These are phyloP conservation scores for Bufo bufo DNA, from an alignment of 2,113 vertebrate species.

Conservation along the genomic window DNA sequence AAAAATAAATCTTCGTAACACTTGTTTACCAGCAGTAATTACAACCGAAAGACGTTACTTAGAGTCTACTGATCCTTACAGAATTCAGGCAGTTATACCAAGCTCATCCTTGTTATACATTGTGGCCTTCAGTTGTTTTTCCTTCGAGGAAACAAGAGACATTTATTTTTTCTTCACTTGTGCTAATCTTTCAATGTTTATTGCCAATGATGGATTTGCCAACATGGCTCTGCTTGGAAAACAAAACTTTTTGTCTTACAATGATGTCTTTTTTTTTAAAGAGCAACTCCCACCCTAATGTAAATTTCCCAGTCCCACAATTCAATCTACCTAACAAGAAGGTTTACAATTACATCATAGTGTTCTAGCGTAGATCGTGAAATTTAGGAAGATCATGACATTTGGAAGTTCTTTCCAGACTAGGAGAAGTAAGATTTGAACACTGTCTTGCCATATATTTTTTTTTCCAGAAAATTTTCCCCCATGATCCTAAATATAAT, in stretches of 20 bases:
- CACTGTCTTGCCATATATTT: too few species aligned
- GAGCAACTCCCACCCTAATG: not conserved
- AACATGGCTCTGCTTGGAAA: conserved; percentile 8
- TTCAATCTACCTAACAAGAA: not conserved
- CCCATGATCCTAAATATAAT: too few species aligned
- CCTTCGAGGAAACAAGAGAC: conserved; percentile 54
- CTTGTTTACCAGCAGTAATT: conserved; percentile 71
- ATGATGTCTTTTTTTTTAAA: conserved; percentile 1
- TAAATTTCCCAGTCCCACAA: not conserved
- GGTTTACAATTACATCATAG: not conserved
- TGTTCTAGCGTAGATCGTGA: too few species aligned
- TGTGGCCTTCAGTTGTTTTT: not conserved
- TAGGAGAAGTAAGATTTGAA: not conserved
- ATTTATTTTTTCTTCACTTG: conserved; percentile 61
- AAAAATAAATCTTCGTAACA: conserved; percentile 79
- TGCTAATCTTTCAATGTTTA: conserved; percentile 63
- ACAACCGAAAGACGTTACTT: conserved; percentile 64
- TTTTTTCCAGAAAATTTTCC: too few species aligned
- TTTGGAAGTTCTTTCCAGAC: not conserved
- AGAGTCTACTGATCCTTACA: conserved; percentile 63
- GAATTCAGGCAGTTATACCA: conserved; percentile 31
- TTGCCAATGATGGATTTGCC: conserved; percentile 42
- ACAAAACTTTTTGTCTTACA: conserved; percentile 22
- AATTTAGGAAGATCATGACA: too few species aligned
- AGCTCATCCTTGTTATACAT: not conserved